Conservation (phyloP, 2,888 invertebrate species). For the Elmis aenea region DNA sequence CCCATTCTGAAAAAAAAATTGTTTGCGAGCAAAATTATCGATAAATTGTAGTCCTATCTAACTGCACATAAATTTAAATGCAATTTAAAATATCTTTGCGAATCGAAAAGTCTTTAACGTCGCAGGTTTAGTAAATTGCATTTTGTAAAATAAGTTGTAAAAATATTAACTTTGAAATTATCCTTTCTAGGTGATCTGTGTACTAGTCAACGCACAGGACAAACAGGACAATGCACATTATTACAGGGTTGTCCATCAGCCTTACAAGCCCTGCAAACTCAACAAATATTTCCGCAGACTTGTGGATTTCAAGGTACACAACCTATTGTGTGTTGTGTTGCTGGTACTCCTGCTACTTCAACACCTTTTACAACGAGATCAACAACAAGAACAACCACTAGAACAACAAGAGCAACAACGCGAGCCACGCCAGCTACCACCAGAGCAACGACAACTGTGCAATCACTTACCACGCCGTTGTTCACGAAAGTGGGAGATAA, state of each 20-base stretch:
- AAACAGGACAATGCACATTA: conserved; percentile 27
- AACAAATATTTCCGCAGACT: conserved; percentile 24
- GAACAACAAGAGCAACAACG: conserved; percentile 6
- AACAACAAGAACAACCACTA: not conserved
- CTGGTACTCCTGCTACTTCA: not conserved
- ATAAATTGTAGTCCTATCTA: no score
- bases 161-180: not conserved
- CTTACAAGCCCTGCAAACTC: conserved; percentile 20
- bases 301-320: conserved; percentile 31
- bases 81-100: no score
- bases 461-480: not conserved
- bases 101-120: no score
- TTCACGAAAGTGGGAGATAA: conserved; percentile 19
- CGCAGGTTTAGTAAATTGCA: no score
- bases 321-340: conserved; percentile 31
- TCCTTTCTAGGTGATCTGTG: conserved; percentile 13
- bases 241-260: conserved; percentile 28
- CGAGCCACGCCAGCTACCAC: conserved; percentile 5
- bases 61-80: no score
- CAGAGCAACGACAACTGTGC: conserved; percentile 1
- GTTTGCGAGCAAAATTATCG: no score
- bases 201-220: conserved; percentile 4
- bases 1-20: no score
- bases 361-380: not conserved
- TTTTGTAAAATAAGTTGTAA: no score